Evolutionary conservation across 2,888 invertebrate species (phyloP).

Genomic region (Tanypteryx hageni): DNA sequence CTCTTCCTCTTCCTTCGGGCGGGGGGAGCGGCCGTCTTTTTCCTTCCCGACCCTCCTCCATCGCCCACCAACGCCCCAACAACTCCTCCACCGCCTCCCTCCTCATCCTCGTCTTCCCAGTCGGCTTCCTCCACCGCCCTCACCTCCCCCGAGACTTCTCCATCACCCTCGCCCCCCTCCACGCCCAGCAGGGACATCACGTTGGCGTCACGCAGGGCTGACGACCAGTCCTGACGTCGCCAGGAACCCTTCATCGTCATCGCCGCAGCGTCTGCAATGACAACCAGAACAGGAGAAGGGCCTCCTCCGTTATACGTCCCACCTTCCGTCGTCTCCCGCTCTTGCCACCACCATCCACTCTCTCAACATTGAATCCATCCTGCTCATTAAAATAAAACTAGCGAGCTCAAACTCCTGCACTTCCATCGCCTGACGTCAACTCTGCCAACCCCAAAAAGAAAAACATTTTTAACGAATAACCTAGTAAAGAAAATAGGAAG

Average conservation of each 20-base stretch:
- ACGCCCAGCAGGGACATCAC: slow-evolving; percentile 34
- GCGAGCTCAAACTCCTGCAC: too few relatives aligned
- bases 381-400: too few relatives aligned
- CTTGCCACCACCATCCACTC: slow-evolving; percentile 51
- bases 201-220: slow-evolving; percentile 64
- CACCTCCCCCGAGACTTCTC: slow-evolving; percentile 3
- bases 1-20: slow-evolving; percentile 56
- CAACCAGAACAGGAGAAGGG: slow-evolving; percentile 63
- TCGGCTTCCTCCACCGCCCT: slow-evolving; percentile 38
- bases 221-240: slow-evolving; percentile 63
- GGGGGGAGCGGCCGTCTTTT: slow-evolving; percentile 13
- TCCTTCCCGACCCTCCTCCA: slow-evolving; percentile 18
- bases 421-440: too few relatives aligned
- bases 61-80: slow-evolving; percentile 14
- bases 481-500: too few relatives aligned
- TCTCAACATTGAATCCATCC: not conserved
- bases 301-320: slow-evolving; percentile 59
- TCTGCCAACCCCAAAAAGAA: too few relatives aligned
- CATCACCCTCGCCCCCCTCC: slow-evolving; percentile 35
- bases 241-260: slow-evolving; percentile 59
- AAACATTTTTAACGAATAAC: too few relatives aligned
- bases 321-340: slow-evolving; percentile 20
- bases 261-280: slow-evolving; percentile 63
- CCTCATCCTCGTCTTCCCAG: slow-evolving; percentile 24
- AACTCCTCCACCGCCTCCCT: not conserved